These are phyloP conservation scores for Bombyx huttoni DNA, from an alignment of 2,888 invertebrate species.

Conservation along the genomic window DNA sequence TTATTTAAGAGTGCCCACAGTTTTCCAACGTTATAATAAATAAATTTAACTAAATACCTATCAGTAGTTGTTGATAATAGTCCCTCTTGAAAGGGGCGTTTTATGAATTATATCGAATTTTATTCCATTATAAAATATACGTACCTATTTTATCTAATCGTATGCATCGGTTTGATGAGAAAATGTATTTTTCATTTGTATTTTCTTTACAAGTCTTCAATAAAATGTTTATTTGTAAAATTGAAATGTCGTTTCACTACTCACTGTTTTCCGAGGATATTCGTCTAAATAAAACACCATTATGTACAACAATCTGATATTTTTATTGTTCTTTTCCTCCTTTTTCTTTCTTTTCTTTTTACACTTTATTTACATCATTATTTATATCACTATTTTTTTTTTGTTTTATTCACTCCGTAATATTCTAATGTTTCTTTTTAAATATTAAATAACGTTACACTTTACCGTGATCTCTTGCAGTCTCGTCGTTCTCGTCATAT, in stretches of 20 bases:
- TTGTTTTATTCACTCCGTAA: conserved; percentile 7
- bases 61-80: conserved; percentile 29
- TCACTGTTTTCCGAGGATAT: conserved; percentile 3
- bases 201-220: conserved; percentile 66
- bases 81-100: conserved; percentile 31
- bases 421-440: conserved; percentile 5
- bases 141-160: conserved; percentile 60
- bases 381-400: conserved; percentile 5
- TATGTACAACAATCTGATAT: conserved; percentile 1
- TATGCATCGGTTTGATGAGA: conserved; percentile 48
- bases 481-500: conserved; percentile 13
- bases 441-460: conserved; percentile 22
- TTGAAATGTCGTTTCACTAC: conserved; percentile 25
- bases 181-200: conserved; percentile 53
- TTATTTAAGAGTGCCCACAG: conserved; percentile 23
- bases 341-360: too few species aligned
- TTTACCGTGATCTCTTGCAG: conserved; percentile 22
- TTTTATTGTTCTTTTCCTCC: conserved; percentile 12
- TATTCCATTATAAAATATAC: conserved; percentile 43
- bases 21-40: conserved; percentile 20
- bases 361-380: conserved; percentile 16
- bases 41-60: conserved; percentile 9
- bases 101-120: conserved; percentile 55
- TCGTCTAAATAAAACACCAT: background rate
- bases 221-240: conserved; percentile 63